Evolutionary conservation across 2,113 vertebrate genomes (phyloP).

Genomic region (Pycnonotus jocosus): DNA sequence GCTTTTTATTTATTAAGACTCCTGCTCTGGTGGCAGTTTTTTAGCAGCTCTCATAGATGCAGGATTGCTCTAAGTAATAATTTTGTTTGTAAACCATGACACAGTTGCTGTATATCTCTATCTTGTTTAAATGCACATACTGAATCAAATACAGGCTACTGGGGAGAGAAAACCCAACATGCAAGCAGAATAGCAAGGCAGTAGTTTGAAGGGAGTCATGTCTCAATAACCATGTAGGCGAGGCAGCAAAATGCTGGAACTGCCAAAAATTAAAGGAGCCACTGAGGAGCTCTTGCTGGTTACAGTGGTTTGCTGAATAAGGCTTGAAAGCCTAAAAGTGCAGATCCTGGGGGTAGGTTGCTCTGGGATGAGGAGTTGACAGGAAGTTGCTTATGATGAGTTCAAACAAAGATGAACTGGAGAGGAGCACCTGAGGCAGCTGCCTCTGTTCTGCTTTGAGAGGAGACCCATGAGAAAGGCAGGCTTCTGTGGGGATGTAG

Average conservation of each 20-base stretch:
- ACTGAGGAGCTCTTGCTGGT: not conserved
- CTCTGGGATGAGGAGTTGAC: not conserved
- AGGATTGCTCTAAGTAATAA: not conserved
- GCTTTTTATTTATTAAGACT: not conserved
- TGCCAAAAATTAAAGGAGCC: not conserved
- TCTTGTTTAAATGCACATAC: not conserved
- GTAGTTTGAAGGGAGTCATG: not conserved
- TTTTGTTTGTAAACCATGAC: not conserved
- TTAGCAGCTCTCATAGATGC: not conserved
- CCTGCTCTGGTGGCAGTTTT: not conserved
- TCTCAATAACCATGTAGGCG: not conserved
- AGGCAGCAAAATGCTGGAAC: not conserved
- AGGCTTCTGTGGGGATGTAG: not conserved
- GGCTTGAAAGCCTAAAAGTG: not conserved
- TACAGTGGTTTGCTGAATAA: not conserved
- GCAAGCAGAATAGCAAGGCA: not conserved
- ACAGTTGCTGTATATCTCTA: not conserved
- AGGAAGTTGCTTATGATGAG: not conserved
- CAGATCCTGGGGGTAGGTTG: not conserved
- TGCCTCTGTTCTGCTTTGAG: not conserved
- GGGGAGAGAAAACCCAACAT: not conserved
- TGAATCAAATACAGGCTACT: not conserved
- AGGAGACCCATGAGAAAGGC: not conserved
- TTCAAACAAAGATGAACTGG: accelerated
- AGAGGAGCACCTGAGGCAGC: not conserved